Evolutionary conservation across 2,797 vertebrate genomes (phyloP).

Genomic region (Tangara arthus): DNA sequence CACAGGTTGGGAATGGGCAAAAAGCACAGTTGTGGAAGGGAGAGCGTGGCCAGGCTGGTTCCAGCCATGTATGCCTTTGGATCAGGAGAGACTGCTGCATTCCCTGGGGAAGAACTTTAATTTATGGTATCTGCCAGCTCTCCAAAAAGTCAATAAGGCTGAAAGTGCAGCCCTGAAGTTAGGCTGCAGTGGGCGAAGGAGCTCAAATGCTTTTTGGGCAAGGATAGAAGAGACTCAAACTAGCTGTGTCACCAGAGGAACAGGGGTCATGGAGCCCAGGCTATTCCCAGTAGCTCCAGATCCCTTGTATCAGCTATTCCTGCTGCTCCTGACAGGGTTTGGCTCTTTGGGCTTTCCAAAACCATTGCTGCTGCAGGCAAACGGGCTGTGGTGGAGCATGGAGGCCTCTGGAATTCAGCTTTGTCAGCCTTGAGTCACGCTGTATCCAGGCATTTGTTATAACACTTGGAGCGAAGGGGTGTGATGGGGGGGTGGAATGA

Average conservation of each 20-base stretch:
- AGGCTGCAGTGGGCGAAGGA: neutral
- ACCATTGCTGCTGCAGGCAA: neutral
- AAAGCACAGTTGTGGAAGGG: neutral
- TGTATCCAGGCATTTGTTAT: neutral
- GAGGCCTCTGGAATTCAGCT: neutral
- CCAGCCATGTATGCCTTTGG: fast-evolving
- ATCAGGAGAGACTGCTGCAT: fast-evolving
- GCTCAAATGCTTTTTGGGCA: neutral
- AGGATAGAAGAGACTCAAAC: neutral
- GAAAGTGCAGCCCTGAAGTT: neutral
- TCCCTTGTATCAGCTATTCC: neutral
- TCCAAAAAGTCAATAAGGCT: neutral
- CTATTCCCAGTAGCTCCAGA: neutral
- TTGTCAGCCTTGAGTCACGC: slow-evolving; percentile 28
- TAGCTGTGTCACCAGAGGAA: neutral
- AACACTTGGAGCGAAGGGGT: neutral
- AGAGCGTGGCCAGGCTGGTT: fast-evolving
- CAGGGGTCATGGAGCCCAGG: neutral
- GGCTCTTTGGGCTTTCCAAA: neutral
- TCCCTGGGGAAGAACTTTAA: neutral
- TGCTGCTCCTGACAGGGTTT: neutral
- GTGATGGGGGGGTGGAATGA: neutral
- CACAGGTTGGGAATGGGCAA: fast-evolving
- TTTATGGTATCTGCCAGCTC: neutral
- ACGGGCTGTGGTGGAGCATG: neutral